Evolutionary conservation across 2,888 invertebrate species (phyloP), one percentile per base, ranked within the genome.

Genomic region (Ischnura elegans): DNA sequence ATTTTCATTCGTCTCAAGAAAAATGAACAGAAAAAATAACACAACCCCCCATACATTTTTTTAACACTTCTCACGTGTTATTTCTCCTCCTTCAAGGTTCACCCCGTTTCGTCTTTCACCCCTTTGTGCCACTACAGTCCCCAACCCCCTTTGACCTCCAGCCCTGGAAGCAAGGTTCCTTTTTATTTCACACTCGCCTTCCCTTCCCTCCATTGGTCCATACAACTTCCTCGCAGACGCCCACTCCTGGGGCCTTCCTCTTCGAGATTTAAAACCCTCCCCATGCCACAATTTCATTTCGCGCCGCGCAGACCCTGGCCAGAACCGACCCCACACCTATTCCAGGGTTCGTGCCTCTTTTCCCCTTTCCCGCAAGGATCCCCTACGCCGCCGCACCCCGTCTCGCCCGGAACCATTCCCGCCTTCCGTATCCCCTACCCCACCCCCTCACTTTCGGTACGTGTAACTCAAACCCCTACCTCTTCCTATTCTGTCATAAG

Each of bases 211-310:
- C 76, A 61, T 36, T 16, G 36, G 76, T 13, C 36, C 76, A 29
- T 76, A 76, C 76, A 76, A 76, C 76, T 76, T 76, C 76, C 36
- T 76, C 76, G 8, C 76, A 29, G 76, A 76, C 76, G 29, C 76
- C 76, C 76, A 76, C 76, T 76, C 29, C 76, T 4, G 13, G 76
- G 76, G 76, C 76, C 76, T 76, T 76, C 76, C 76, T 76, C 8
- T 76, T 76, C 76, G 76, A 76, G 76, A 76, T 76, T 76, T 76
- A 76, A 76, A 76, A 76, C 76, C 76, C 36, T 76, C 76, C 36
- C 76, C 29, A 29, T 76, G 76, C 76, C 76, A 76, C 76, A 76
- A 76, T 76, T 76, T 76, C 76, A 76, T 76, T 76, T 76, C 76
- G 76, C 76, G 76, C 76, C 76, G 36, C 36, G 76, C n/a, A n/a